Base-by-base conservation (phyloP, 2,113 vertebrate genomes). In the Paedocypris sp. region DNA sequence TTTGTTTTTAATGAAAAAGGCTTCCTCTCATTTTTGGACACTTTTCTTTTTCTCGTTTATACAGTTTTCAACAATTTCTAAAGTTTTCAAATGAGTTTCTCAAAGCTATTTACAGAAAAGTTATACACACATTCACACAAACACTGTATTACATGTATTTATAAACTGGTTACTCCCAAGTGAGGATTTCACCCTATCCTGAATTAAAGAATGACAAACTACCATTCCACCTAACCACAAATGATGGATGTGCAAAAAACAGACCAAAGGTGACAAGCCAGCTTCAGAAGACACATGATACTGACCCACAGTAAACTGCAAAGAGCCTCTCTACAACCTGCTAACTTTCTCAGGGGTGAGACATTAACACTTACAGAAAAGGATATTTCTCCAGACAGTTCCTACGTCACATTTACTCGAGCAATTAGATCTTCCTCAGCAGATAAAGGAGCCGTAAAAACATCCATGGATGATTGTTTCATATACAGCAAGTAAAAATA, bases 241-340 rank as follows among this genome's bases (percentile, higher is more conserved):
- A 58, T 58, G 54, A 58, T 58, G 18, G 54, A 45, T 58, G 54
- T 22, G 25, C 16, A 58, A 9, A 43, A 57, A 56, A 56, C 1
- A 3, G 35, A 38, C 15, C 41, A 19, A 29, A 56, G 36, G 16
- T 58, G 26, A 43, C 38, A 43, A n/a, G 26, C 38, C 39, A 56
- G 15, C 23, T 56, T 15, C 23, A 43, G 25, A 57, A 32, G 39
- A 58, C 26, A 43, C 38, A 58, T 43, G 53, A 58, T 43, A 32
- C 53, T 43, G 38, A 58, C 26, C 38, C 38, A 43, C 26, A 13
- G 38, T 57, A 42, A 20, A 42, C 38, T 31, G 26, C 26, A 57
- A 42, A 25, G 15, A 29, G 38, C 38, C 38, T 57, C 39, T 57
- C 9, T 57, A 26, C 16, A 57, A 43, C 11, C 36, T 1, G 2